Evolutionary conservation across 2,113 vertebrate species (phyloP).

Genomic region (Toxotes chatareus): DNA sequence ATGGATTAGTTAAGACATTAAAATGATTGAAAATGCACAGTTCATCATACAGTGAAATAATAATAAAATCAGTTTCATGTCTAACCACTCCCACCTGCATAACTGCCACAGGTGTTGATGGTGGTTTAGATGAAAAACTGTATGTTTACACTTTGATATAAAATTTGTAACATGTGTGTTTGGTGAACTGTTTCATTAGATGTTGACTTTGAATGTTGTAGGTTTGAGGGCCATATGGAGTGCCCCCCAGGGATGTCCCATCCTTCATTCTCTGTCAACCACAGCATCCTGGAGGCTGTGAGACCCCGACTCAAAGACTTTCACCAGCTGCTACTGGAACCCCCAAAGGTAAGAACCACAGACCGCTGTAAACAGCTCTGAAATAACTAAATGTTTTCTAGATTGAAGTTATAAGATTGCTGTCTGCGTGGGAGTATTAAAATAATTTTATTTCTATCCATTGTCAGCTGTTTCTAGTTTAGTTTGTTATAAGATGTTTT

Average conservation of each 20-base stretch:
- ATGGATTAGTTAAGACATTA: not conserved
- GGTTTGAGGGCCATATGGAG: slow-evolving; percentile 98
- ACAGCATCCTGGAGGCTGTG: slow-evolving; percentile 96
- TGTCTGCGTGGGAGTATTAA: not conserved
- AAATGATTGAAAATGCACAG: not conserved
- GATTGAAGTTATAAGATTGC: not conserved
- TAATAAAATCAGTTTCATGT: not conserved
- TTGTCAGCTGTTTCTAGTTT: not conserved
- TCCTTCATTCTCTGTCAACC: slow-evolving; percentile 93
- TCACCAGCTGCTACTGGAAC: slow-evolving; percentile 95
- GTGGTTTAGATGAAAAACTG: too few relatives aligned
- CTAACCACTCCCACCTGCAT: not conserved
- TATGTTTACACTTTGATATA: too few relatives aligned
- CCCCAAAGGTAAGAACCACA: slow-evolving; percentile 90
- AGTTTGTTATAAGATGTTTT: not conserved
- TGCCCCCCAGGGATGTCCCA: slow-evolving; percentile 95
- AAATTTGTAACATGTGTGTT: not conserved
- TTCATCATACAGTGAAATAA: not conserved
- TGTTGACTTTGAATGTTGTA: slow-evolving; percentile 67
- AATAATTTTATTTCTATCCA: not conserved
- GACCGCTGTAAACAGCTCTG: not conserved
- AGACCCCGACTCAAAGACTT: slow-evolving; percentile 94
- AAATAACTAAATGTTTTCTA: not conserved
- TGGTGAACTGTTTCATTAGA: not conserved
- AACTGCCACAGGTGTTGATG: not conserved